These are phyloP conservation scores for Metridium senile DNA, from an alignment of 92 coral and sea anemone genomes.

Conservation along the genomic window DNA sequence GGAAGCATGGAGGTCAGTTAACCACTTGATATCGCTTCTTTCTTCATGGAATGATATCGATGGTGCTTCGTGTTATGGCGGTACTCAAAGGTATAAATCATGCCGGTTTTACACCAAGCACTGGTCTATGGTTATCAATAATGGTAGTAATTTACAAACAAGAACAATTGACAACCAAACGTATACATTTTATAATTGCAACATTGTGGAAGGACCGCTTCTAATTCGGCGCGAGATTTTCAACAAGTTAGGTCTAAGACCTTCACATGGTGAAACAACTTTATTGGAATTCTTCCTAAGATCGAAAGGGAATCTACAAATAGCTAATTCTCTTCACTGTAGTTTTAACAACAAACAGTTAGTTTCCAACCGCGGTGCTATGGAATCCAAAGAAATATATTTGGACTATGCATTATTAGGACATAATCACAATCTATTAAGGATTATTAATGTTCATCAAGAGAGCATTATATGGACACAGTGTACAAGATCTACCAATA, in stretches of 20 bases:
- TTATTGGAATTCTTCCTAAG: constrained; percentile 38
- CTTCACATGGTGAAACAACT: constrained; percentile 44
- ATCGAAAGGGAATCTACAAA: constrained; percentile 34
- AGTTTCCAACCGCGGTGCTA: constrained; percentile 29
- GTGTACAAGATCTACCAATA: constrained; percentile 10
- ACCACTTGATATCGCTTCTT: constrained; percentile 6
- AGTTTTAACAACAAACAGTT: constrained; percentile 15
- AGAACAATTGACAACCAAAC: background rate
- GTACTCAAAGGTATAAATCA: background rate
- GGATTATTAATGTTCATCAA: constrained; percentile 9
- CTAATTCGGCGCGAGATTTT: constrained; percentile 19
- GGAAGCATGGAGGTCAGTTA: background rate
- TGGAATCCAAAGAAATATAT: constrained; percentile 26
- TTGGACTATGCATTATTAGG: constrained; percentile 42
- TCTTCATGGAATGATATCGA: constrained; percentile 19
- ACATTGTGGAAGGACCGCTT: constrained; percentile 32
- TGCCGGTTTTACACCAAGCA: constrained; percentile 25
- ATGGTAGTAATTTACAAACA: background rate
- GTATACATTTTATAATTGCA: constrained; percentile 10
- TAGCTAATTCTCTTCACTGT: constrained; percentile 26
- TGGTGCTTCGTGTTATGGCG: constrained; percentile 34
- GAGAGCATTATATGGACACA: constrained; percentile 37
- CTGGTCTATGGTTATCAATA: constrained; percentile 24
- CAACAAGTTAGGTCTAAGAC: constrained; percentile 10
- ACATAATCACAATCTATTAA: constrained; percentile 36